Evolutionary conservation across 2,888 invertebrate genomes (phyloP), one percentile per base, ranked within the genome.

Genomic region (Agonopterix heracliana): DNA sequence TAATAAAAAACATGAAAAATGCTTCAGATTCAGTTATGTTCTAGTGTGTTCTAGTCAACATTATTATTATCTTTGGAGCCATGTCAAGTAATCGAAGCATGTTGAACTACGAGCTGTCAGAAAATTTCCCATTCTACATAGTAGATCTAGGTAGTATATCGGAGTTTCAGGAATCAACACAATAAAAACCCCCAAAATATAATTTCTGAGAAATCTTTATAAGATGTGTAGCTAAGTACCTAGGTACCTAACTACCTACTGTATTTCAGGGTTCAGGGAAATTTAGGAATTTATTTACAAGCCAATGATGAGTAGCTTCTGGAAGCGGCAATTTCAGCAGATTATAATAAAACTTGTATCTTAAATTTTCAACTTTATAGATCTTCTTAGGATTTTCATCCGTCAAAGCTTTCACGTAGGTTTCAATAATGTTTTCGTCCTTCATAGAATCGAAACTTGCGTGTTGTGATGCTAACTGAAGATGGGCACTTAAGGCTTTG

Each of bases 311-410:
- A 9, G 92, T 44, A 0, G 62, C 64, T 42, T 88, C 85, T 0
- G 95, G 93, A 36, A 86, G 59, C 8, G 91, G 88, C 12, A 91
- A 74, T 60, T 82, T 89, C 59, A 95, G 91, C 14, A 95, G 70
- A 47, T 79, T 81, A 60, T 94, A 92, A 73, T 94, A 95, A 48
- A 93, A 67, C 61, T 70, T 79, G 64, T 89, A 94, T 68, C 93
- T 86, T 86, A 90, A 91, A 0, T 93, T 90, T 63, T 94, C 94
- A 56, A 91, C 91, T 80, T 92, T 92, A 64, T 95, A 95, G 7
- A 91, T 54, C 2, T 89, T 61, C 47, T 85, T 81, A 0, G 95
- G 95, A 36, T 89, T 71, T 34, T 81, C 75, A 53, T 91, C 90
- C 13, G 90, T 82, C 34, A 95, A 68, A 3, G 93, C 91, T 59